Base-by-base conservation (phyloP, 2,888 invertebrate species). In the Diplazon laetatorius region DNA sequence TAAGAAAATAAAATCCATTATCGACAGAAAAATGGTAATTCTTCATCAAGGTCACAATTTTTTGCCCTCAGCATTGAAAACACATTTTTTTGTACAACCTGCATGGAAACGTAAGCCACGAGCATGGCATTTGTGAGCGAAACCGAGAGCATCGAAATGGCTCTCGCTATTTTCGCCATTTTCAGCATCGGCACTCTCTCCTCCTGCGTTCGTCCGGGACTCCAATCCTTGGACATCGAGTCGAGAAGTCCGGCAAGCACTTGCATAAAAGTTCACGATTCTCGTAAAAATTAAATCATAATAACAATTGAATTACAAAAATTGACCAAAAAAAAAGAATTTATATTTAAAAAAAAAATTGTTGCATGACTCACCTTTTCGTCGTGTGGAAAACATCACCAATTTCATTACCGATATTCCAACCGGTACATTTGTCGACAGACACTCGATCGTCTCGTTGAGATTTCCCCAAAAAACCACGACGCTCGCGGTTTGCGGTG, bases 381-480 rank as follows among this genome's bases (percentile, higher is more conserved):
- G 46, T 5, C 71, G 76, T 8, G 18, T 14, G 2, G 65, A 37
- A 48, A 76, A 70, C 35, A 76, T 9, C 10, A 71, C 12, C 6
- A 76, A 22, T 76, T 76, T 76, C 42, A 65, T 48, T 2, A 76
- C 46, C 12, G 66, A 76, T 18, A 76, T 37, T 63, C 55, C 66
- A 18, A 74, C 59, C 2, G 63, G 57, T 16, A 78, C 57, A 25
- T 84, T 87, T 37, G 80, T 73, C 0, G 84, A 82, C 1, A 86
- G 57, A 55, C 84, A 83, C 35, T 86, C 85, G 14, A 86, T 69
- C 16, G 83, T 44, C 18, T 68, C 50, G 14, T 83, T 76, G 46
- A 85, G 76, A 22, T 86, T 69, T 2, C 66, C 73, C 80, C 80
- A 82, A 3, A 81, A 6, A 42, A 42, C 12, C 16, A 63, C 14